A percentile compares a stretch with the other conserved stretches of the same genome.
Conservation (phyloP, 2,888 invertebrate species). For the Zonitis immaculata region DNA sequence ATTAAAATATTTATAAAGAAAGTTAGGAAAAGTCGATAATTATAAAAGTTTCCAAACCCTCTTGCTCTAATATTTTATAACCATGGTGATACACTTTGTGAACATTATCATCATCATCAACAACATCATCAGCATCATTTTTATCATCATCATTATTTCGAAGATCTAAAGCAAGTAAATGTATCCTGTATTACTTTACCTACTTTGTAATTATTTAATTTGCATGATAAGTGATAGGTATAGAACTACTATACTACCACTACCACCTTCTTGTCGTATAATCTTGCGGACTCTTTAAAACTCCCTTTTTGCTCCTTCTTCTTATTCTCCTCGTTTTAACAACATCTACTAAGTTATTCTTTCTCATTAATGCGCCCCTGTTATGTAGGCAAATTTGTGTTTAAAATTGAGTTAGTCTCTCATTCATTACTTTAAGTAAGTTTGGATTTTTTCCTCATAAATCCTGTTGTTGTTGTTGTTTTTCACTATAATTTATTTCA, state of each 20-base stretch:
- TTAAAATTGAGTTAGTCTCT: constrained; percentile 43
- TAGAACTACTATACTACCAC: too few species aligned
- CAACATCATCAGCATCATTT: constrained; percentile 7
- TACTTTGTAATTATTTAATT: constrained; percentile 49
- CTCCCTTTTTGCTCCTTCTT: constrained; percentile 5
- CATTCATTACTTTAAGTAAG: constrained; percentile 43
- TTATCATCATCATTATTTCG: background rate
- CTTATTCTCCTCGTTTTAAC: constrained; percentile 18
- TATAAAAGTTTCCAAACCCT: constrained; percentile 41
- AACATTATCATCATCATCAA: constrained; percentile 27
- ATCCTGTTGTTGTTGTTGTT: constrained; percentile 25
- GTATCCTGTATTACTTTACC: constrained; percentile 38
- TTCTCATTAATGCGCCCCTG: constrained; percentile 41
- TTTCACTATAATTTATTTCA: too few species aligned
- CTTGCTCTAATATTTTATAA: constrained; percentile 36
- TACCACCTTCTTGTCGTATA: too few species aligned
- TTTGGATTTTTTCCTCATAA: constrained; percentile 38
- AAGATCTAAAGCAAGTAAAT: constrained; percentile 31
- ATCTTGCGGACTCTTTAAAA: constrained; percentile 33
- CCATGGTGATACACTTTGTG: constrained; percentile 35
- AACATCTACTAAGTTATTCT: constrained; percentile 43
- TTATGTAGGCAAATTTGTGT: constrained; percentile 39
- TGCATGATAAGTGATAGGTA: constrained; percentile 48
- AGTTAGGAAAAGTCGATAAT: constrained; percentile 38
- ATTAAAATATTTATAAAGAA: constrained; percentile 44